Evolutionary conservation across 2,888 invertebrate genomes (phyloP).

Genomic region (Hemaris fuciformis): DNA sequence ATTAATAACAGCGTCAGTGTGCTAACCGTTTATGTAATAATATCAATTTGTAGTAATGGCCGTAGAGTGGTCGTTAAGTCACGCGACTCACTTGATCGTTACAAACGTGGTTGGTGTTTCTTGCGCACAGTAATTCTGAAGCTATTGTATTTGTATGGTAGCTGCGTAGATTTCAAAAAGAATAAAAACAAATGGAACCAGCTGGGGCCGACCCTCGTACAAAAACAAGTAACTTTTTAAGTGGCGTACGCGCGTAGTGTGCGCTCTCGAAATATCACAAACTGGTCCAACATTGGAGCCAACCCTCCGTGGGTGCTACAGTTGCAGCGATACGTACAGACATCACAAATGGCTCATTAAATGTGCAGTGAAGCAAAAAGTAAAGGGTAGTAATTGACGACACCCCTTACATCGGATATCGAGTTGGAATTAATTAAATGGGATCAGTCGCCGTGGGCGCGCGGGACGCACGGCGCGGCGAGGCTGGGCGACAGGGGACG

Average conservation of each 20-base stretch:
- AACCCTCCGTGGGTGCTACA: neutral
- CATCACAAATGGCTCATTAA: conserved; percentile 3
- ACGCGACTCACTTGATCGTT: neutral
- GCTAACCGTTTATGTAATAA: neutral
- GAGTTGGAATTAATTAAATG: conserved; percentile 1
- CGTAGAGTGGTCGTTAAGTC: neutral
- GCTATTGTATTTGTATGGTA: neutral
- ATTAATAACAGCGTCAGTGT: neutral
- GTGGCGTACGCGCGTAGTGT: neutral
- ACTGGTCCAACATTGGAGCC: neutral
- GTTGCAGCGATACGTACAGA: neutral
- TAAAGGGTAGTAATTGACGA: neutral
- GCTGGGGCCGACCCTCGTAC: neutral
- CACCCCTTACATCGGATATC: conserved; percentile 6
- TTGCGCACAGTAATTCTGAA: neutral
- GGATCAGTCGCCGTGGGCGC: too few species aligned
- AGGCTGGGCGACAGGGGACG: neutral
- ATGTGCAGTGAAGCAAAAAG: neutral
- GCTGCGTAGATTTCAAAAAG: neutral
- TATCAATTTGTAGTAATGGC: neutral
- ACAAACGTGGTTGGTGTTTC: neutral
- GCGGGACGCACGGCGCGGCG: too few species aligned
- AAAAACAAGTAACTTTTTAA: neutral
- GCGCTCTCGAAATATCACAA: neutral
- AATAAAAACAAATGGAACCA: neutral